phyloP scores from a whole-genome alignment of 2,888 invertebrate species.

The Amiota mariae region DNA sequence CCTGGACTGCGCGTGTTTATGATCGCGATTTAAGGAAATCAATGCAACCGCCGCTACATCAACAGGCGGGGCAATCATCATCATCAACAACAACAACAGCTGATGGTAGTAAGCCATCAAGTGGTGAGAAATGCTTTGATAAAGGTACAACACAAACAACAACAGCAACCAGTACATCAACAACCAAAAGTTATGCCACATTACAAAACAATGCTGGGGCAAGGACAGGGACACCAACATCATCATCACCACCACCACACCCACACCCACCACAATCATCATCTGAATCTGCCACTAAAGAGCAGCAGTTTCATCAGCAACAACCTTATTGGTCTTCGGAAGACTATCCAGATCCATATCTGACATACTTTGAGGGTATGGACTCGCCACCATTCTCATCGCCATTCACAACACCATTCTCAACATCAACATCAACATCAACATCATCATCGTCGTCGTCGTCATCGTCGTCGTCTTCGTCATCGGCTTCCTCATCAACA shows the following conservation, averaged over 20 bases:
- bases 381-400: not conserved
- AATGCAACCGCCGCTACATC: not conserved
- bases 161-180: not conserved
- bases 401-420: no score
- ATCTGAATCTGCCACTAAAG: no score
- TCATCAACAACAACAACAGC: not conserved
- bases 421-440: no score
- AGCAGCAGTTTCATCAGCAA: no score
- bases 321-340: no score
- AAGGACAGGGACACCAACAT: no score
- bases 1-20: constrained; percentile 95
- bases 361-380: not conserved
- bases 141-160: not conserved
- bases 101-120: not conserved
- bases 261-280: no score
- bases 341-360: no score
- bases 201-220: no score
- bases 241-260: no score
- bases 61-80: not conserved
- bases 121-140: no score
- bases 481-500: not conserved
- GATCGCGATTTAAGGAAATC: constrained; percentile 83
- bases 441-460: no score
- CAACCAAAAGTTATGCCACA: not conserved
- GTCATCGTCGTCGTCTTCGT: not conserved